Evolutionary conservation across 2,113 vertebrate genomes (phyloP).

Genomic region (Gymnocephalus cernua): DNA sequence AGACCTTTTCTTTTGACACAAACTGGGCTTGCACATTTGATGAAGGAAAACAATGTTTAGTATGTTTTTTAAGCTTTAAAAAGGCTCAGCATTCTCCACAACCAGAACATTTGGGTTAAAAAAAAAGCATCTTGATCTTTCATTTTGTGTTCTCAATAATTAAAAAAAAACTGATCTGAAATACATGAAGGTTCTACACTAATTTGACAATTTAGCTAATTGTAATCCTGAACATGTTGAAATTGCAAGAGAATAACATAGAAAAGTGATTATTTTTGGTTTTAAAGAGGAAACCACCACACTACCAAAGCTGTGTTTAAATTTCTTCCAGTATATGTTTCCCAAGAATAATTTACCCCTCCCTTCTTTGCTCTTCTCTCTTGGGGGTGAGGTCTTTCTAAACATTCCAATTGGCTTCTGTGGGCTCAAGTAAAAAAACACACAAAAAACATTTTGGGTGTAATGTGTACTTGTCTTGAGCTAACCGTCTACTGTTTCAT

Average conservation of each 20-base stretch:
- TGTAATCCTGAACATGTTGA: conserved; percentile 19
- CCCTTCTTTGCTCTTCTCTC: conserved; percentile 1
- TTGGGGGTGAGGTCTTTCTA: conserved; percentile 36
- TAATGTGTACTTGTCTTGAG: conserved; percentile 18
- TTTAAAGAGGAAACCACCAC: conserved; percentile 61
- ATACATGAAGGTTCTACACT: neutral
- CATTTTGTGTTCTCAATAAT: neutral
- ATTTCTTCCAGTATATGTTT: conserved; percentile 44
- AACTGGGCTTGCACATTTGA: too few relatives aligned
- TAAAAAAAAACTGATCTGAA: neutral
- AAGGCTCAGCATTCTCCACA: neutral
- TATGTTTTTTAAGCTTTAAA: neutral
- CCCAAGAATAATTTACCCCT: neutral
- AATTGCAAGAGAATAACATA: conserved; percentile 9
- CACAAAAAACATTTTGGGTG: conserved; percentile 45
- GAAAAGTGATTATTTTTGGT: conserved; percentile 49
- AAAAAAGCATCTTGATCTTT: neutral
- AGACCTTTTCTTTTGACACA: too few relatives aligned
- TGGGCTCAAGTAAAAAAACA: neutral
- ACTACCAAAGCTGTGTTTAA: conserved; percentile 63
- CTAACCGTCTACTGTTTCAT: conserved; percentile 9
- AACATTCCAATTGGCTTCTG: conserved; percentile 33
- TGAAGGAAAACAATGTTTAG: too few relatives aligned
- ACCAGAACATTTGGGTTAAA: neutral
- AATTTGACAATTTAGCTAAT: neutral